phyloP scores from a whole-genome alignment of 2,888 invertebrate genomes.

The Pandemis heparana region DNA sequence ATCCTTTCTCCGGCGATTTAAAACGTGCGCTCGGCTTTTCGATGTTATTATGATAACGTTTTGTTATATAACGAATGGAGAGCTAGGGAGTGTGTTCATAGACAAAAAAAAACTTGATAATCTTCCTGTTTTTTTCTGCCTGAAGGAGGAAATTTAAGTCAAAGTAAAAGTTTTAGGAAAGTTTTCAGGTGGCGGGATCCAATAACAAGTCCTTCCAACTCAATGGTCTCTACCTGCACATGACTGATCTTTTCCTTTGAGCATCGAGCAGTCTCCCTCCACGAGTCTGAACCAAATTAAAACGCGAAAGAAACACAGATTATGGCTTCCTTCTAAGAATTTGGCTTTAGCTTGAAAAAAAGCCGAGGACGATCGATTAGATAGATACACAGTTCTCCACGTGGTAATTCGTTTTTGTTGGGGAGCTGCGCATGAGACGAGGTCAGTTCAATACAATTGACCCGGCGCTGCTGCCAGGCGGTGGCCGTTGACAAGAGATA shows the following conservation, averaged over 20 bases:
- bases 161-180: too few species aligned
- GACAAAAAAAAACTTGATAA: too few species aligned
- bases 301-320: not conserved
- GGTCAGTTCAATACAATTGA: conserved; percentile 16
- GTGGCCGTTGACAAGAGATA: not conserved
- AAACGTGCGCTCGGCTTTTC: conserved; percentile 28
- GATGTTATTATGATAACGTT: conserved; percentile 36
- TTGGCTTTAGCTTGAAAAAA: too few species aligned
- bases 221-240: conserved; percentile 22
- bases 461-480: not conserved
- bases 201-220: conserved; percentile 26
- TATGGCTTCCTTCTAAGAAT: not conserved
- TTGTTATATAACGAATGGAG: conserved; percentile 10
- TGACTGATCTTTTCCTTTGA: conserved; percentile 25
- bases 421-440: conserved; percentile 8
- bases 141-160: too few species aligned
- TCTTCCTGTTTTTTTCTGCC: too few species aligned
- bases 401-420: not conserved
- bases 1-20: conserved; percentile 54
- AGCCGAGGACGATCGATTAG: too few species aligned
- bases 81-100: too few species aligned
- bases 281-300: not conserved
- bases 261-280: too few species aligned
- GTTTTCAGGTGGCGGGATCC: not conserved
- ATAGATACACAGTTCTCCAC: not conserved